Conservation (phyloP, 37 sponge, comb jelly and placozoan species). For the Cliona cf. orientalis region DNA sequence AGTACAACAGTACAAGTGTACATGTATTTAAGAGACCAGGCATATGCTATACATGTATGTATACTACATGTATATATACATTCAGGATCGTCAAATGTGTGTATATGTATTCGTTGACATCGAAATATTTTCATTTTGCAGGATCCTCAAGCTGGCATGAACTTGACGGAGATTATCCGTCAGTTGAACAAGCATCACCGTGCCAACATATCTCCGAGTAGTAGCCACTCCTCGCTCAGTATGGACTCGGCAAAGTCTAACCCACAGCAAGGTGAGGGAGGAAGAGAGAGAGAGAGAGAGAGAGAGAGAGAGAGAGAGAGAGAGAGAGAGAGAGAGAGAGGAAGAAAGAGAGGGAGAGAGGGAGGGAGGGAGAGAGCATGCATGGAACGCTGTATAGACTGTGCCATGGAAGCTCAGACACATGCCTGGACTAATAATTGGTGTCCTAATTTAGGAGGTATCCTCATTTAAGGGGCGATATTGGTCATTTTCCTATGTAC, state of each 20-base stretch:
- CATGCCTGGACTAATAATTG: no score
- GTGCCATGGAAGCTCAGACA: no score
- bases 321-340: slow-evolving; percentile 47
- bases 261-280: slow-evolving; percentile 33
- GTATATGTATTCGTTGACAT: no score
- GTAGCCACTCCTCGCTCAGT: slow-evolving; percentile 57
- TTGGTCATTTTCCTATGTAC: no score
- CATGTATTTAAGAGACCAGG: no score
- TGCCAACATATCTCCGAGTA: slow-evolving; percentile 55
- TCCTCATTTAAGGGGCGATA: no score
- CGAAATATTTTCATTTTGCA: no score
- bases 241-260: slow-evolving; percentile 61
- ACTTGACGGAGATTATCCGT: slow-evolving; percentile 41
- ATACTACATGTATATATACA: no score
- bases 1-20: no score
- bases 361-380: neutral
- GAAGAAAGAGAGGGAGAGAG: neutral
- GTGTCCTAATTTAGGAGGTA: no score
- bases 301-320: slow-evolving; percentile 48
- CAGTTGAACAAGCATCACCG: slow-evolving; percentile 49
- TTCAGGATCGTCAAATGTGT: no score
- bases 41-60: no score
- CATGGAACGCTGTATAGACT: neutral
- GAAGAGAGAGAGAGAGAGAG: slow-evolving; percentile 26
- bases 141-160: slow-evolving; percentile 28